A percentile compares a stretch with the other conserved stretches of the same genome.
Conservation (phyloP, 2,797 vertebrate genomes). For the Gymnothorax reevesii region DNA sequence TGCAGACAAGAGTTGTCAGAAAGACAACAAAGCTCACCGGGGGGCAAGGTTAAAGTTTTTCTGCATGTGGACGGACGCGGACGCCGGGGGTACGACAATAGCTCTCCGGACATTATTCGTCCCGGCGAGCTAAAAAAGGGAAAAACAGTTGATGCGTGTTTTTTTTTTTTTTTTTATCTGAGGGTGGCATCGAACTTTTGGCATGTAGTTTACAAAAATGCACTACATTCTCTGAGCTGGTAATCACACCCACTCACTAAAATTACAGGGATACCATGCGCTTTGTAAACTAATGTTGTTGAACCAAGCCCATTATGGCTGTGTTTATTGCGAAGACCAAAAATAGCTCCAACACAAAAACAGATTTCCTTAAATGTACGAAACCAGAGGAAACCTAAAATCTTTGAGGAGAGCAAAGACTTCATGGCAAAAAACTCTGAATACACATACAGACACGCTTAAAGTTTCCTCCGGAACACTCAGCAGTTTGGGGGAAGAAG, state of each 20-base stretch:
- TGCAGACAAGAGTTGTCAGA: too few species aligned
- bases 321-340: background rate
- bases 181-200: too few species aligned
- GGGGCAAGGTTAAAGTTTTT: too few species aligned
- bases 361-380: background rate
- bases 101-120: too few species aligned
- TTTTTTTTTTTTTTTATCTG: too few species aligned
- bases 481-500: background rate
- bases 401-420: background rate
- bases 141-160: too few species aligned
- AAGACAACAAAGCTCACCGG: too few species aligned
- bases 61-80: too few species aligned
- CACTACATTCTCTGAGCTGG: background rate
- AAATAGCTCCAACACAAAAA: background rate
- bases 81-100: too few species aligned
- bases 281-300: background rate
- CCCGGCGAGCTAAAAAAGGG: too few species aligned
- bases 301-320: background rate
- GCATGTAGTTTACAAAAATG: background rate
- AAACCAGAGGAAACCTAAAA: background rate
- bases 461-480: background rate
- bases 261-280: background rate
- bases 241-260: background rate
- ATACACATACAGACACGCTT: background rate
- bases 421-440: background rate